phyloP scores from a whole-genome alignment of 2,113 vertebrate genomes.

The Oryzias javanicus region DNA sequence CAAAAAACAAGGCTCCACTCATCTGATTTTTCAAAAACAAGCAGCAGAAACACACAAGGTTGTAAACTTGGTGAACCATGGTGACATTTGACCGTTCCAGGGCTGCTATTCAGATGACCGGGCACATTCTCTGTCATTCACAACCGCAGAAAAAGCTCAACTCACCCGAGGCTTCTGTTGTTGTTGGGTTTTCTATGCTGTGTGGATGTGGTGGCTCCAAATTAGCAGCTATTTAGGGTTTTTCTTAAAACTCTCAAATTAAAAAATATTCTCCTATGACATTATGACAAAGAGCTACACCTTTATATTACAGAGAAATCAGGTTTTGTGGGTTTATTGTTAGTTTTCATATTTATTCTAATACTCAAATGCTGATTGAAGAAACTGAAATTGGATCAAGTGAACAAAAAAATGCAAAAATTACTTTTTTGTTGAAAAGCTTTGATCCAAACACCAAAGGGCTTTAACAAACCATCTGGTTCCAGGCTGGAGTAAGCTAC shows the following conservation, averaged over 20 bases:
- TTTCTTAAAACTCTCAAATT: background rate
- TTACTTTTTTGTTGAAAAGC: too few species aligned
- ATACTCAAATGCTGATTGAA: too few species aligned
- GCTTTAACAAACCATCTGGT: too few species aligned
- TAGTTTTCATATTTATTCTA: too few species aligned
- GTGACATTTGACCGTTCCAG: slow-evolving; percentile 51
- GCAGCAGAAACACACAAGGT: slow-evolving; percentile 18
- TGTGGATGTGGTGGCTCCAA: slow-evolving; percentile 6
- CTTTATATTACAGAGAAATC: too few species aligned
- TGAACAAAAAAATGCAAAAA: too few species aligned
- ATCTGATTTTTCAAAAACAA: slow-evolving; percentile 5
- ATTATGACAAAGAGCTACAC: too few species aligned
- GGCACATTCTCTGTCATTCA: slow-evolving; percentile 75
- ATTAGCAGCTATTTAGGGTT: background rate
- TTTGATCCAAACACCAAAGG: too few species aligned
- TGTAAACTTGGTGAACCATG: slow-evolving; percentile 67
- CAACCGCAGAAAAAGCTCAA: slow-evolving; percentile 39
- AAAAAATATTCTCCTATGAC: background rate
- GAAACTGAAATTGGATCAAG: too few species aligned
- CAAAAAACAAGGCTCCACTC: slow-evolving; percentile 2
- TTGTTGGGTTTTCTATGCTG: slow-evolving; percentile 52
- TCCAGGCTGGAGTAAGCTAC: too few species aligned
- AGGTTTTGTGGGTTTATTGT: too few species aligned
- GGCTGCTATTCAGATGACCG: slow-evolving; percentile 62
- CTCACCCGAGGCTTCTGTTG: slow-evolving; percentile 62